Evolutionary conservation across 1,140 invertebrate genomes (phyloP).

Genomic region (Lepidurus couesii): DNA sequence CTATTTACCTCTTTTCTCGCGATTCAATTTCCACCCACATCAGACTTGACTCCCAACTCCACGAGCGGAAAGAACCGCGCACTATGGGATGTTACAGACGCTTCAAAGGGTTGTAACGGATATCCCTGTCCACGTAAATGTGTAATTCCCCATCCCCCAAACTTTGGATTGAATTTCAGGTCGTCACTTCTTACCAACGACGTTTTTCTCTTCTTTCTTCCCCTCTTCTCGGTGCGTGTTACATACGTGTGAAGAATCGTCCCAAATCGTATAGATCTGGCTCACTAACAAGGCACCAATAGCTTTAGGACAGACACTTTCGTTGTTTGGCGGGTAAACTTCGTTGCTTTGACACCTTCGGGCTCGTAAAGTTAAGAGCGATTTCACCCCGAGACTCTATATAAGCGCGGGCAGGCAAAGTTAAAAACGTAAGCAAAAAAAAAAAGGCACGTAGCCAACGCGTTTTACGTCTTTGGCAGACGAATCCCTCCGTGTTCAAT

Average conservation of each 20-base stretch:
- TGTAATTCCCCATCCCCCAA: no score
- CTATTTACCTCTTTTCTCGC: not conserved
- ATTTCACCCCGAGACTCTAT: no score
- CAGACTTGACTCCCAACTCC: not conserved
- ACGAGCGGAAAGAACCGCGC: not conserved
- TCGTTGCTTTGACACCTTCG: not conserved
- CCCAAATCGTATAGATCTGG: not conserved
- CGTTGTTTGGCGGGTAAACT: not conserved
- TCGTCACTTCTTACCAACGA: no score
- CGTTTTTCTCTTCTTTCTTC: not conserved
- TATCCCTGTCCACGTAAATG: no score
- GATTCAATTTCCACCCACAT: constrained; percentile 8
- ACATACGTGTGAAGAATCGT: not conserved
- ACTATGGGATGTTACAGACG: no score
- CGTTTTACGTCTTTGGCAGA: not conserved
- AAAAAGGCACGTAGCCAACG: not conserved
- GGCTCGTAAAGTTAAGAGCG: no score
- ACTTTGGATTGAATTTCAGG: no score
- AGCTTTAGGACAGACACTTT: not conserved
- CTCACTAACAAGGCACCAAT: not conserved
- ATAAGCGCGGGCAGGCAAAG: no score
- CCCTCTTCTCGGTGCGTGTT: not conserved
- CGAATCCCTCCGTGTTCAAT: not conserved
- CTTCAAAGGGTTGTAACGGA: no score
- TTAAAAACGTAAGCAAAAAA: no score